A percentile compares a stretch with the other conserved stretches of the same genome.
Conservation (phyloP, 2,113 vertebrate genomes). For the Scalopus aquaticus region DNA sequence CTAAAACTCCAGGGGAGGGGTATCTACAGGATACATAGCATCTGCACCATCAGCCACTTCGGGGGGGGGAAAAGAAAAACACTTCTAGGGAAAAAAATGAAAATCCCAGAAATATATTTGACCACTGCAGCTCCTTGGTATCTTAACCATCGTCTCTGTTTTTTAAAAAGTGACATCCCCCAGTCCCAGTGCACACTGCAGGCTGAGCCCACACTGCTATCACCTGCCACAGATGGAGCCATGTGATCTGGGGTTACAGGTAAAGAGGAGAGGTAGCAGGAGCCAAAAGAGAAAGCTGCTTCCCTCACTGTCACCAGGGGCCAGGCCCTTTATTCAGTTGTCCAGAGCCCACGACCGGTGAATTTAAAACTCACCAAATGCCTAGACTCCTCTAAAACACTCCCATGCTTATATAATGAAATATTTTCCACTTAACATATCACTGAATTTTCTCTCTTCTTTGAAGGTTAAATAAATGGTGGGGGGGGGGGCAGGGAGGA, state of each 20-base stretch:
- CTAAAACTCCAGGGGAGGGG: background rate
- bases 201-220: background rate
- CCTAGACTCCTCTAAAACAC: background rate
- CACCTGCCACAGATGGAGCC: background rate
- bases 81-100: background rate
- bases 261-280: background rate
- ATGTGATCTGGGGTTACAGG: background rate
- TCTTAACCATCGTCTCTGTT: background rate
- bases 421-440: background rate
- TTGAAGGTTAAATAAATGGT: conserved; percentile 1
- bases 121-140: background rate
- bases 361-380: background rate
- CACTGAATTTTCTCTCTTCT: background rate
- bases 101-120: background rate
- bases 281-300: background rate
- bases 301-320: background rate
- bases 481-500: background rate
- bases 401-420: background rate
- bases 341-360: background rate
- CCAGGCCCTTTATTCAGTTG: background rate
- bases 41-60: background rate
- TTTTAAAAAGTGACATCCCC: background rate
- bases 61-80: background rate
- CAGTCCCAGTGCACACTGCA: background rate
- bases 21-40: background rate